Conservation (phyloP, 2,113 vertebrate genomes). For the Oncorhynchus keta region DNA sequence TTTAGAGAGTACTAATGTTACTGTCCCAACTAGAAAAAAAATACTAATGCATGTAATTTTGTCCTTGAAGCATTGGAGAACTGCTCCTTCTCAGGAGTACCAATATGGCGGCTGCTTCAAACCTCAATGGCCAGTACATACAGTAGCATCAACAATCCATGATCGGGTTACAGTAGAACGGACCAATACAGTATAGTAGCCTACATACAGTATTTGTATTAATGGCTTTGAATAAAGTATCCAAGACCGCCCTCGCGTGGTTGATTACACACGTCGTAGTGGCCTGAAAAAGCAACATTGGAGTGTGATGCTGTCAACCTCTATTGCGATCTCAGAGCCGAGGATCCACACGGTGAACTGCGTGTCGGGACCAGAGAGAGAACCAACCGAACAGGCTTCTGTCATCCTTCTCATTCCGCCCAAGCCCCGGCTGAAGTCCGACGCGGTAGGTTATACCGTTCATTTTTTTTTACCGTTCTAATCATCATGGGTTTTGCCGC, state of each 20-base stretch:
- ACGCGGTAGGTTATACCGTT: slow-evolving; percentile 32
- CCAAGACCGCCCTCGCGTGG: slow-evolving; percentile 28
- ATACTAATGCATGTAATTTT: no score
- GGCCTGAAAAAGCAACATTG: not conserved
- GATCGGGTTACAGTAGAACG: no score
- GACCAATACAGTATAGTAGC: no score
- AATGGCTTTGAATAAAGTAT: not conserved
- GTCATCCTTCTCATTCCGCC: not conserved
- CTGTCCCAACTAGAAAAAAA: no score
- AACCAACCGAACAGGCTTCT: not conserved
- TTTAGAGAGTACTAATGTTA: no score
- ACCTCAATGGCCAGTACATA: no score
- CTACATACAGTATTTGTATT: not conserved
- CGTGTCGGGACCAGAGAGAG: slow-evolving; percentile 9
- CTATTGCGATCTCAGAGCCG: not conserved
- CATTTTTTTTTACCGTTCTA: not conserved
- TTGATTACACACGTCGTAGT: fast-evolving
- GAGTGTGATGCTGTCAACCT: slow-evolving; percentile 6
- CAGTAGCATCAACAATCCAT: no score
- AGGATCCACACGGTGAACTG: not conserved
- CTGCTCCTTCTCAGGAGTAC: no score
- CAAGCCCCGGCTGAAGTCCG: not conserved
- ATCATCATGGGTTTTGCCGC: not conserved
- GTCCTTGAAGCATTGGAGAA: no score
- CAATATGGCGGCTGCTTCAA: no score